These are phyloP conservation scores for Mythimna lalbum DNA, from an alignment of 2,888 invertebrate species.

Conservation along the genomic window DNA sequence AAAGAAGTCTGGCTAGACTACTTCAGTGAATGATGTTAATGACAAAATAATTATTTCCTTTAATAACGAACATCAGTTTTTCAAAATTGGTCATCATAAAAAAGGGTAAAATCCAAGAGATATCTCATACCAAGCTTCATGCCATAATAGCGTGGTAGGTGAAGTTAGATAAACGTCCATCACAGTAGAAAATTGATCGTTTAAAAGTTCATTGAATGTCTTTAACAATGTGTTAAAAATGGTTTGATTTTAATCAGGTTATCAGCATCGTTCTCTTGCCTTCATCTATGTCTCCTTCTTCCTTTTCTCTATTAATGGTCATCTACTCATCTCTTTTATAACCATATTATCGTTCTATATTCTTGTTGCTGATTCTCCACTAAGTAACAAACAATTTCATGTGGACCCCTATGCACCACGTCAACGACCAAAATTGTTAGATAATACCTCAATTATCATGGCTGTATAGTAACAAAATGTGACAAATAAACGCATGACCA, in stretches of 20 bases:
- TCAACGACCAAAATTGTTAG: constrained; percentile 19
- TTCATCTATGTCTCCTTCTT: no score
- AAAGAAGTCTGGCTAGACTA: not conserved
- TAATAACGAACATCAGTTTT: not conserved
- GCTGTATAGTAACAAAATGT: not conserved
- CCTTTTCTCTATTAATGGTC: not conserved
- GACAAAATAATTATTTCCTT: not conserved
- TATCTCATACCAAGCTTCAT: constrained; percentile 12
- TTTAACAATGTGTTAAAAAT: constrained; percentile 2
- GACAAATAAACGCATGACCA: not conserved
- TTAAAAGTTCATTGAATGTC: constrained; percentile 18
- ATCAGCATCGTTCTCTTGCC: no score
- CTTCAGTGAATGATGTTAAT: no score
- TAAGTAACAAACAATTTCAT: not conserved
- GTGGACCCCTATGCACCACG: not conserved
- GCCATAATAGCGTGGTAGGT: constrained; percentile 16
- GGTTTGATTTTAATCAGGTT: no score
- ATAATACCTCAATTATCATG: constrained; percentile 8
- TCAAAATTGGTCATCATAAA: constrained; percentile 1
- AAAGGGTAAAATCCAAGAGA: not conserved
- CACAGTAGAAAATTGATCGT: constrained; percentile 14
- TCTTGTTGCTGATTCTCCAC: not conserved
- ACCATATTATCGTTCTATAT: not conserved
- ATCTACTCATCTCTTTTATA: not conserved
- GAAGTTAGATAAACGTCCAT: constrained; percentile 27